Percentiles rank a stretch among this genome's conserved stretches.
Evolutionary conservation across 2,113 vertebrate species (phyloP).

Genomic region (Hydrochoerus hydrochaeris): DNA sequence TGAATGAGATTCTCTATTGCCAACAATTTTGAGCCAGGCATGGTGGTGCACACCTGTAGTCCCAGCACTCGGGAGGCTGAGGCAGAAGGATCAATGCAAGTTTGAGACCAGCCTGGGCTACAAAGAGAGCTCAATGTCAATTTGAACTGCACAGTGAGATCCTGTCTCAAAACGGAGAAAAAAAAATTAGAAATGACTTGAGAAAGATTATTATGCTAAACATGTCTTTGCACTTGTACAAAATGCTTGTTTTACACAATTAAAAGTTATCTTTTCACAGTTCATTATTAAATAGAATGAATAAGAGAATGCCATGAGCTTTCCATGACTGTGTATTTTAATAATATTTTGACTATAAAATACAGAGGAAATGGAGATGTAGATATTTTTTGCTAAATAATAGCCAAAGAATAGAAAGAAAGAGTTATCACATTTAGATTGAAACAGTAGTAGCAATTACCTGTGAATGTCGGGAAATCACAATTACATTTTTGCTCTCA

Average conservation of each 20-base stretch:
- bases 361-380: not conserved
- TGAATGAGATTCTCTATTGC: not conserved
- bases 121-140: too few species aligned
- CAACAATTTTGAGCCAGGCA: not conserved
- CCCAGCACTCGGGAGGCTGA: too few species aligned
- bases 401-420: constrained; percentile 45
- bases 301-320: not conserved
- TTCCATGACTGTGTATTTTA: not conserved
- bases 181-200: not conserved
- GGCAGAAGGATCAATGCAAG: too few species aligned
- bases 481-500: not conserved
- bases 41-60: too few species aligned
- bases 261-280: constrained; percentile 26
- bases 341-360: constrained; percentile 19
- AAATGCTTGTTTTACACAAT: constrained; percentile 10
- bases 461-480: constrained; percentile 4
- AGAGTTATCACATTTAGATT: constrained; percentile 1
- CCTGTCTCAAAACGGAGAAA: too few species aligned
- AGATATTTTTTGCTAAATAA: constrained; percentile 3
- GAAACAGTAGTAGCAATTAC: constrained; percentile 36
- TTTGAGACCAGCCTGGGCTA: too few species aligned
- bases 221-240: not conserved
- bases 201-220: not conserved
- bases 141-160: too few species aligned
- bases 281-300: not conserved